Conservation (phyloP, 2,113 vertebrate species). For the Zapornia atra region DNA sequence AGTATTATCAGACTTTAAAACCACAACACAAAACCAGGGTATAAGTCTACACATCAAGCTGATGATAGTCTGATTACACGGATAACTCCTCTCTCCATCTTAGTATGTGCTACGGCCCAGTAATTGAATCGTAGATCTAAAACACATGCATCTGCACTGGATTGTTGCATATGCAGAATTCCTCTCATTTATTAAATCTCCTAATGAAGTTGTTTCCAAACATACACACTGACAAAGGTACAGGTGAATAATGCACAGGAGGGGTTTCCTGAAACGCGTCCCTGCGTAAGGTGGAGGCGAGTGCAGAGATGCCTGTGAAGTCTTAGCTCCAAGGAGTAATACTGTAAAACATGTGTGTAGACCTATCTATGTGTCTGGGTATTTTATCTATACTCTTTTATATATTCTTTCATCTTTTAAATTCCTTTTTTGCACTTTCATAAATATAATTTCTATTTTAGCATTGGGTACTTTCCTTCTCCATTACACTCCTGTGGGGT, state of each 20-base stretch:
- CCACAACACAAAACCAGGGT: neutral
- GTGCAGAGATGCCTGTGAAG: neutral
- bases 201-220: neutral
- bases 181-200: neutral
- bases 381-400: neutral
- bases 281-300: accelerated
- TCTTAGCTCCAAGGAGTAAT: neutral
- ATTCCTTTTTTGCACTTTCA: neutral
- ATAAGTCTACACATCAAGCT: neutral
- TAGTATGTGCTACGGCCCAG: neutral
- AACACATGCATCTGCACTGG: neutral
- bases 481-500: accelerated
- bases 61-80: neutral
- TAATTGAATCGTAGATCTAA: neutral
- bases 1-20: neutral
- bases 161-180: neutral
- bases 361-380: accelerated
- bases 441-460: neutral
- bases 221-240: neutral
- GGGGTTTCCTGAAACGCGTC: neutral
- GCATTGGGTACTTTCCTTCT: neutral
- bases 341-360: accelerated
- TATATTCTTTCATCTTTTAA: neutral
- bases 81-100: neutral
- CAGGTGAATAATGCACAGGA: neutral